Evolutionary conservation across 2,888 invertebrate genomes (phyloP), one percentile per base, ranked within the genome.

Genomic region (Eudasyphora cyanicolor): DNA sequence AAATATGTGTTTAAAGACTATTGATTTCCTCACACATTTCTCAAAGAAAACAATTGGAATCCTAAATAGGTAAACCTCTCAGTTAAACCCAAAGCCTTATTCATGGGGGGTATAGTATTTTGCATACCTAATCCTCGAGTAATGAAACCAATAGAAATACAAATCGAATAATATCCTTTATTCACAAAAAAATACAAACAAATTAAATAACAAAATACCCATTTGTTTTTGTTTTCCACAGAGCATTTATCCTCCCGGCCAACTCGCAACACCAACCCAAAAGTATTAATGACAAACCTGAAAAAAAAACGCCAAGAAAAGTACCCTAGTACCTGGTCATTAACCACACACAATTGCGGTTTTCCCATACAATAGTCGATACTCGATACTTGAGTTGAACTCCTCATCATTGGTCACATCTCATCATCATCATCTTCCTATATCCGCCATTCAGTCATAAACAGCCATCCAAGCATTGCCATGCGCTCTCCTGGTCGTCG

Each of bases 341-440:
- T 82, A 78, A 78, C 75, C 82, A 75, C 75, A 75, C 75, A 78
- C 42, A 82, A 78, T 62, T 78, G 78, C 32, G 78, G 78, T 71
- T 78, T 78, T 71, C 54, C 70, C 77, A 74, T 57, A 64, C 29
- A 27, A 77, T 19, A n/a, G n/a, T 6, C 71, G 8, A 51, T 38
- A 62, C 60, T 45, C n/a, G n/a, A n/a, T 45, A 45, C n/a, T n/a
- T 12, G n/a, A n/a, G n/a, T n/a, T n/a, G n/a, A 45, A 45, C 45
- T 45, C 45, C 14, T 32, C 32, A 45, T 19, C 51, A 17, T 19
- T 19, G 51, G 19, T 4, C 49, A 35, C 35, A 5, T 5, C 10
- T 35, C 5, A n/a, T 21, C 6, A 8, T 24, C 24, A 14, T 49
- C n/a, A 19, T 49, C n/a, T 49, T 5, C 27, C 14, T 27, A 57